Conservation (phyloP, 2,113 vertebrate species). For the Phaethon lepturus region DNA sequence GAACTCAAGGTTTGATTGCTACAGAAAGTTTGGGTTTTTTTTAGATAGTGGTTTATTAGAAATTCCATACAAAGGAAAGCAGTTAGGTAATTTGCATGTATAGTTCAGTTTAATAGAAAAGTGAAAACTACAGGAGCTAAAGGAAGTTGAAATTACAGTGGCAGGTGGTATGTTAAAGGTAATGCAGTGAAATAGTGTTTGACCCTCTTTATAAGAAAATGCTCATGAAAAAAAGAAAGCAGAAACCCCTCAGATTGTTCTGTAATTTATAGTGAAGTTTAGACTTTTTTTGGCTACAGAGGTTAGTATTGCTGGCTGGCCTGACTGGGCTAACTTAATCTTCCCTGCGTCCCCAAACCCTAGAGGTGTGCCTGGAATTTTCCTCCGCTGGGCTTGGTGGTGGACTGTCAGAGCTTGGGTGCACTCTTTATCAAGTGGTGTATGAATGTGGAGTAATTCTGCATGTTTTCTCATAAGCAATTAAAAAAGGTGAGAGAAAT, state of each 20-base stretch:
- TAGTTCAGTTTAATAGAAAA: slow-evolving; percentile 49
- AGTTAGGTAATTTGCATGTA: slow-evolving; percentile 52
- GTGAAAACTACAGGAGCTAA: not conserved
- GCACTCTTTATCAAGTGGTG: not conserved
- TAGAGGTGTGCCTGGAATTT: not conserved
- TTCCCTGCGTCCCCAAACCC: not conserved
- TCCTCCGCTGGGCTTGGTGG: not conserved
- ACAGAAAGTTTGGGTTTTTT: slow-evolving; percentile 26
- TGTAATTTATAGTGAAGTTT: not conserved
- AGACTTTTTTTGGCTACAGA: not conserved
- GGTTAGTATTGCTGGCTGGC: not conserved
- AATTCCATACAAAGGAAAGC: slow-evolving; percentile 45
- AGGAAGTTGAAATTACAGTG: slow-evolving; percentile 44
- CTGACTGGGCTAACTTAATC: not conserved
- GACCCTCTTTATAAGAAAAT: not conserved
- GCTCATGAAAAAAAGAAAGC: not conserved
- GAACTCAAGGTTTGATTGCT: not conserved
- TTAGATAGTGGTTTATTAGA: slow-evolving; percentile 9
- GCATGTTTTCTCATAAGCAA: not conserved
- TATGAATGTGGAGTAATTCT: not conserved
- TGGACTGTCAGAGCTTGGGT: not conserved
- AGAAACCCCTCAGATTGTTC: not conserved
- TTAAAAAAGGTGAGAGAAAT: not conserved
- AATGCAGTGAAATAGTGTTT: slow-evolving; percentile 28
- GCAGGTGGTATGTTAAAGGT: slow-evolving; percentile 56